Percentiles rank a stretch among this genome's conserved stretches.
These are phyloP conservation scores for Dynastes tityus DNA, from an alignment of 2,888 invertebrate species.

Conservation along the genomic window DNA sequence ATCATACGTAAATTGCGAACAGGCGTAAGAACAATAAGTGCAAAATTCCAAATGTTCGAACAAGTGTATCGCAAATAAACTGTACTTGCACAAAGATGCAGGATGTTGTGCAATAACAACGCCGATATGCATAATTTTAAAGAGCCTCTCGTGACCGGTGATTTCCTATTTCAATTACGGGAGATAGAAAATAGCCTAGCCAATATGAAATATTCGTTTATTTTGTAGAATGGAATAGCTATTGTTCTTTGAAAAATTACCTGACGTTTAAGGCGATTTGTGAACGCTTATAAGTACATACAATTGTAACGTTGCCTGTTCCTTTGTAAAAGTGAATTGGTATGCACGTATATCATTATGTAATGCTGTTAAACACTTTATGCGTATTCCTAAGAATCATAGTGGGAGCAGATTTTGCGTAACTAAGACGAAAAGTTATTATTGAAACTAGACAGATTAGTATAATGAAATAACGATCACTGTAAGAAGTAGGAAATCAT, in stretches of 20 bases:
- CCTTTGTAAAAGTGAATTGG: neutral
- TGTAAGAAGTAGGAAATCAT: too few relatives aligned
- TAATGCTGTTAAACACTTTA: neutral
- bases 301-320: neutral
- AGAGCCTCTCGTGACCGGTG: constrained; percentile 18
- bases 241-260: constrained; percentile 16
- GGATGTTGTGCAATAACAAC: constrained; percentile 27
- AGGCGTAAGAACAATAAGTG: neutral
- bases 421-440: too few relatives aligned
- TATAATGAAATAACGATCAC: too few relatives aligned
- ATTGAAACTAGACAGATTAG: too few relatives aligned
- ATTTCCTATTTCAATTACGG: constrained; percentile 20
- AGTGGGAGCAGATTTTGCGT: too few relatives aligned
- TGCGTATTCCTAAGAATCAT: too few relatives aligned
- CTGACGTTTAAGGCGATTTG: neutral
- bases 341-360: neutral
- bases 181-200: neutral
- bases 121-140: constrained; percentile 17
- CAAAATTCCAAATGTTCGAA: constrained; percentile 3
- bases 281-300: neutral
- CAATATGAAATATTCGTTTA: constrained; percentile 14
- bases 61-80: constrained; percentile 12
- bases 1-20: constrained; percentile 3
- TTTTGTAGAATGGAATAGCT: neutral
- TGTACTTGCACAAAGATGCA: constrained; percentile 6